Conservation (phyloP, 2,888 invertebrate genomes). For the Amphiduros pacificus region DNA sequence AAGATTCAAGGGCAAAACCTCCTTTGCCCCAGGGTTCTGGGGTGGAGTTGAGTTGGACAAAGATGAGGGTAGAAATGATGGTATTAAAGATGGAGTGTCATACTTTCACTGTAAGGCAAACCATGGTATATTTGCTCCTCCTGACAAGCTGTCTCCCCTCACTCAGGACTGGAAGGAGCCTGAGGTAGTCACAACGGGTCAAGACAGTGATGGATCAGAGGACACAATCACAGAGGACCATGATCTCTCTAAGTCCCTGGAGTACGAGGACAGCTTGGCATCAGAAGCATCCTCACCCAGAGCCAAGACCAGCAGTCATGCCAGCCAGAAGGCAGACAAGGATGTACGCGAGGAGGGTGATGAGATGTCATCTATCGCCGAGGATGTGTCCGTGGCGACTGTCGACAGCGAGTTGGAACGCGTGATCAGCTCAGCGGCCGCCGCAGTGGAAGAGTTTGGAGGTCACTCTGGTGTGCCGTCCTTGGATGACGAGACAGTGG, state of each 20-base stretch:
- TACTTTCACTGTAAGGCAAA: conserved; percentile 42
- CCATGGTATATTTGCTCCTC: conserved; percentile 33
- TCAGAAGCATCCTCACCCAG: too few species aligned
- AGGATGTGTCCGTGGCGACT: conserved; percentile 25
- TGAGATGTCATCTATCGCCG: conserved; percentile 7
- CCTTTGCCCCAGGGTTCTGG: conserved; percentile 50
- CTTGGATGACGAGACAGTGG: neutral
- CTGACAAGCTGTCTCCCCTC: conserved; percentile 11
- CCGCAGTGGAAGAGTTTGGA: conserved; percentile 25
- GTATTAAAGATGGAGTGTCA: conserved; percentile 36
- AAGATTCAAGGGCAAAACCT: conserved; percentile 44
- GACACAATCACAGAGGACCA: conserved; percentile 13
- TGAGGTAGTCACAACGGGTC: neutral
- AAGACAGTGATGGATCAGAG: conserved; percentile 22
- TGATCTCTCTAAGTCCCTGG: too few species aligned
- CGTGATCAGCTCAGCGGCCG: conserved; percentile 26
- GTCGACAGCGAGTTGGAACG: conserved; percentile 32
- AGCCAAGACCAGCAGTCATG: too few species aligned
- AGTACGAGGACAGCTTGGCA: too few species aligned
- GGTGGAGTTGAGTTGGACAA: conserved; percentile 48
- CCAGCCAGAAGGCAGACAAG: neutral
- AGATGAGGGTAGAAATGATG: conserved; percentile 42
- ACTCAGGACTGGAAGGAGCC: conserved; percentile 12
- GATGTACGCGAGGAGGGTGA: too few species aligned
- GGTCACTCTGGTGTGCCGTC: neutral